Base-by-base conservation (phyloP, 2,888 invertebrate species). In the Esperia sulphurella region DNA sequence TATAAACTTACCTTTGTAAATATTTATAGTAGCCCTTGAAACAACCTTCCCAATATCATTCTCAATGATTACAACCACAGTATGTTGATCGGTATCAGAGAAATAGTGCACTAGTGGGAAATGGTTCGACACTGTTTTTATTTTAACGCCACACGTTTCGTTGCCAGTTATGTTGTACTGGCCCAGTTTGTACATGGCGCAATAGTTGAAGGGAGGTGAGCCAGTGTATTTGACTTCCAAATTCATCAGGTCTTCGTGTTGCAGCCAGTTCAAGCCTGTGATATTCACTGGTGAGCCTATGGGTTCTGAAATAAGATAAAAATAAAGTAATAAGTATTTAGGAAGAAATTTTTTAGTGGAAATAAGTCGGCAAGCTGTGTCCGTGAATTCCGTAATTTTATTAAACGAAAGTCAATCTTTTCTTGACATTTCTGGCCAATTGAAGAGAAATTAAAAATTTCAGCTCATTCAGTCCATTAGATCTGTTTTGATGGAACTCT, bases 181-280 rank as follows among this genome's bases (percentile, higher is more conserved):
- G 0, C 95, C 96, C 29, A 81, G 71, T 51, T 90, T 90, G 61
- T 93, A 92, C 44, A 90, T 74, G 40, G 93, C 88, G 67, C 97
- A 97, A 71, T 94, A 94, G 41, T 91, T 65, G 64, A 95, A 94
- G 0, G 94, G 94, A 0, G 92, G 90, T 0, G 96, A 94, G 0
- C 97, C 97, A 29, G 92, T 90, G 65, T 96, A 97, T 37, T 91
- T 91, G 3, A 95, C 91, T 55, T 92, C 89, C 8, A 97, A 75
- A 48, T 93, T 91, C 28, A 97, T 78, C 41, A 96, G 83, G 47
- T 96, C 95, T 31, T 96, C 96, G 52, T 95, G 95, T 61, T 95
- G 93, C 31, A 97, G 85, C 96, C 97, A 97, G 66, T 94, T 94
- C 48, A 93, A 92, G 0, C 96, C 97, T 3, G 90, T 92, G 0